Conservation (phyloP, 2,888 invertebrate genomes). For the Tillus elongatus region DNA sequence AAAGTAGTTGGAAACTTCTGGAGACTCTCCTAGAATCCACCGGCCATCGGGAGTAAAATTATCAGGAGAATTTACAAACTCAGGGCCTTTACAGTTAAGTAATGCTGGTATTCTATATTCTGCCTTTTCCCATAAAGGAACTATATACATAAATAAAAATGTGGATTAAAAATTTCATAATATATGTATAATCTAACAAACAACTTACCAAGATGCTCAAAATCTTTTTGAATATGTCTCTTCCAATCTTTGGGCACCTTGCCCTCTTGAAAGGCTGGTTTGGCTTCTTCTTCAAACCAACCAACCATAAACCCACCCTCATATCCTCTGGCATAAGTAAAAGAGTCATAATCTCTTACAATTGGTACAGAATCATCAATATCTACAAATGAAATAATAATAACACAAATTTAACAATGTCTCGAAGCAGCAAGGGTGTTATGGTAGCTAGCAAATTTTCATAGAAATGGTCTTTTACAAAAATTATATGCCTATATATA, state of each 20-base stretch:
- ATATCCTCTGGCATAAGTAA: slow-evolving; percentile 54
- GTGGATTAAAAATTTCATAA: not conserved
- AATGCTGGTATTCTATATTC: slow-evolving; percentile 49
- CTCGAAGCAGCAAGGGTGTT: not conserved
- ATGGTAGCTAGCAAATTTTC: not conserved
- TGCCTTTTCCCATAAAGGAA: slow-evolving; percentile 46
- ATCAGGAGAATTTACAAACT: slow-evolving; percentile 56
- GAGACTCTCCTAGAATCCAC: slow-evolving; percentile 59
- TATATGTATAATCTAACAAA: slow-evolving; percentile 3
- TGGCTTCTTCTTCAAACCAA: slow-evolving; percentile 57
- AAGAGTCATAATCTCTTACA: slow-evolving; percentile 57
- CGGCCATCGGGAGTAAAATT: slow-evolving; percentile 63
- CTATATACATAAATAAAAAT: no score
- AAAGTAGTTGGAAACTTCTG: slow-evolving; percentile 61
- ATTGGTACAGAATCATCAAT: slow-evolving; percentile 42
- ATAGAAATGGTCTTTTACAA: no score
- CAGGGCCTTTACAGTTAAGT: slow-evolving; percentile 43
- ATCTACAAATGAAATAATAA: slow-evolving; percentile 21
- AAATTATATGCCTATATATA: no score
- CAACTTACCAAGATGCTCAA: slow-evolving; percentile 52
- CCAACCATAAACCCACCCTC: slow-evolving; percentile 52
- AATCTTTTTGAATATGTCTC: slow-evolving; percentile 47
- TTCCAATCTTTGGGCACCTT: slow-evolving; percentile 45
- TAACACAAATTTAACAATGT: slow-evolving; percentile 1
- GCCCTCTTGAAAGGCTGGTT: slow-evolving; percentile 50